Percentiles rank a stretch among this genome's conserved stretches.
phyloP scores from a whole-genome alignment of 2,113 vertebrate genomes.

The Dryoscopus gambensis region DNA sequence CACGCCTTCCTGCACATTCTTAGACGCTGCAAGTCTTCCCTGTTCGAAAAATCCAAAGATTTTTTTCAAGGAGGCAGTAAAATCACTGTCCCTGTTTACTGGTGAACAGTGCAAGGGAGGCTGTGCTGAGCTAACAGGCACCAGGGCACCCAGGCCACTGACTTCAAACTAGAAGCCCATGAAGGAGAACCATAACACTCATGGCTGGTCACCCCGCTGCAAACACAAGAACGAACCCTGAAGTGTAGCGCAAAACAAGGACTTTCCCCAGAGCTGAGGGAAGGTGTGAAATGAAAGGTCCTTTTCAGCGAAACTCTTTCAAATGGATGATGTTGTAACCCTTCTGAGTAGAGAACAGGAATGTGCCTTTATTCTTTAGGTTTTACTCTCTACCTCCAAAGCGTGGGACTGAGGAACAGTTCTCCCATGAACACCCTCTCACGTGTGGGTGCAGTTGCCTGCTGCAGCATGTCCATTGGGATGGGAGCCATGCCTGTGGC shows the following conservation, averaged over 20 bases:
- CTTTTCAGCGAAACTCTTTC: neutral
- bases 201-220: neutral
- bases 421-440: neutral
- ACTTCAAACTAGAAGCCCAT: neutral
- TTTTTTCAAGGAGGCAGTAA: neutral
- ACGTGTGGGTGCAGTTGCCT: neutral
- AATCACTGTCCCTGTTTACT: neutral
- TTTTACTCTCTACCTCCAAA: neutral
- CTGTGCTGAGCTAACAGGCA: neutral
- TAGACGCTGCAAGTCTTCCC: neutral
- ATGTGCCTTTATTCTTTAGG: neutral
- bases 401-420: neutral
- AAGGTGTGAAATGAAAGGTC: neutral
- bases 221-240: neutral
- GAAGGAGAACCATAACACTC: neutral
- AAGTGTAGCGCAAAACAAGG: neutral
- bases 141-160: neutral
- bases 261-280: neutral
- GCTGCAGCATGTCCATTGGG: neutral
- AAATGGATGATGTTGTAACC: neutral
- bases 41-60: neutral
- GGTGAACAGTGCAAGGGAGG: accelerated
- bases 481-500: accelerated
- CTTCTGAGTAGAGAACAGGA: neutral
- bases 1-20: neutral